phyloP scores from a whole-genome alignment of 2,888 invertebrate species.

The Auanema sp. region DNA sequence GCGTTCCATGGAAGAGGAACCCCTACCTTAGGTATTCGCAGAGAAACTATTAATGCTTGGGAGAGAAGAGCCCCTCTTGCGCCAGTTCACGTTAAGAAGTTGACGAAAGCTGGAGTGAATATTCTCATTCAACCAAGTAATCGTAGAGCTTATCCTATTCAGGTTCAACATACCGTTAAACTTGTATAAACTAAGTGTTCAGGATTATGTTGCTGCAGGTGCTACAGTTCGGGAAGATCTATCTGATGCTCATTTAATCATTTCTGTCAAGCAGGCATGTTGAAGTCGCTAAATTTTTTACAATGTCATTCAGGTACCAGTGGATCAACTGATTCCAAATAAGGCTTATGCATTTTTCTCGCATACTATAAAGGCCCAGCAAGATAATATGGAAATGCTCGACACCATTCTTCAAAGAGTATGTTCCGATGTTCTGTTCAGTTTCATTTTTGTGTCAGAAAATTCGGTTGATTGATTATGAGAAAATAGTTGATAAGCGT shows the following conservation, averaged over 20 bases:
- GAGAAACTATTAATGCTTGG: constrained; percentile 70
- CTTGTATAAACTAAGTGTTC: constrained; percentile 52
- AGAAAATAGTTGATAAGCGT: constrained; percentile 85
- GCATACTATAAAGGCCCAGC: constrained; percentile 98
- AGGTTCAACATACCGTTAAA: constrained; percentile 68
- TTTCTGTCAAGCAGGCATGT: constrained; percentile 89
- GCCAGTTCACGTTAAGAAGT: constrained; percentile 83
- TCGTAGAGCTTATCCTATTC: constrained; percentile 93
- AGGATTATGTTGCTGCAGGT: constrained; percentile 88
- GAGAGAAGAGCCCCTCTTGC: constrained; percentile 86
- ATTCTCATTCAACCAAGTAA: constrained; percentile 98
- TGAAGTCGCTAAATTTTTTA: not conserved
- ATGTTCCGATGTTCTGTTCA: too few species aligned
- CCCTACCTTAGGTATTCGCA: constrained; percentile 58
- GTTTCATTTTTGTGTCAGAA: constrained; percentile 74
- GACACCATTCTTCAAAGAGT: constrained; percentile 87
- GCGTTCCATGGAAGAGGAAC: constrained; percentile 23
- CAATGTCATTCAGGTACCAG: constrained; percentile 63
- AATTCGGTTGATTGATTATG: constrained; percentile 94
- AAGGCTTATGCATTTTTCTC: constrained; percentile 99
- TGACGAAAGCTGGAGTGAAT: constrained; percentile 84
- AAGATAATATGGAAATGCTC: constrained; percentile 92
- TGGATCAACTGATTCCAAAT: constrained; percentile 87
- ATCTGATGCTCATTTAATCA: constrained; percentile 90
- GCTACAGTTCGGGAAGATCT: constrained; percentile 93